Base-by-base conservation (phyloP, 37 sponge, comb jelly and placozoan species). In the Petrosia ficiformis region DNA sequence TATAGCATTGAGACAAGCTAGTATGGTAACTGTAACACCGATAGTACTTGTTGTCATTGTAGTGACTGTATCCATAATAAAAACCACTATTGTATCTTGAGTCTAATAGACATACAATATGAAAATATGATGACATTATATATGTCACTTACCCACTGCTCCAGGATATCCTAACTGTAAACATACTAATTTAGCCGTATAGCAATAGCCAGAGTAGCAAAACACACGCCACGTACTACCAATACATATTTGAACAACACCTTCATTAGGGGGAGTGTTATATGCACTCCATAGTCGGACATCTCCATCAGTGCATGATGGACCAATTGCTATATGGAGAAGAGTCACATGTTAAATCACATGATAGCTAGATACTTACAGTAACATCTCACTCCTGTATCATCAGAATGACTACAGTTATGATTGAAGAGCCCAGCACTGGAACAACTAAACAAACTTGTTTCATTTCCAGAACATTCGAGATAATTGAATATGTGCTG, bases 331-430 rank as follows among this genome's bases (percentile, higher is more conserved):
- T 48, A 14, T 14, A n/a, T n/a, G n/a, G n/a, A n/a, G n/a, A n/a
- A n/a, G n/a, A n/a, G n/a, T n/a, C n/a, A n/a, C n/a, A n/a, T n/a
- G n/a, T n/a, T n/a, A n/a, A n/a, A n/a, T n/a, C n/a, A n/a, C n/a
- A n/a, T n/a, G n/a, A n/a, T n/a, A n/a, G n/a, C n/a, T n/a, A 48
- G 54, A 19, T 8, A 8, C 54, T 48, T 48, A 48, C 54, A 8
- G 14, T 10, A 8, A 16, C 76, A 75, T 0, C 57, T 63, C 25
- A 75, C 65, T 64, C 76, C 76, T 64, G 65, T 65, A 75, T 75
- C 76, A 4, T 75, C 65, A 65, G 28, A 57, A 39, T 75, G 76
- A 6, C 5, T 65, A 64, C 76, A 75, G 65, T 75, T 75, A 35
- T 48, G 54, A 14, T 14, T 19, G 8, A 8, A 8, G 14, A 48